Percentiles rank a stretch among this genome's conserved stretches.
Conservation (phyloP, 2,797 vertebrate species). For the Cirrhinus molitorella region DNA sequence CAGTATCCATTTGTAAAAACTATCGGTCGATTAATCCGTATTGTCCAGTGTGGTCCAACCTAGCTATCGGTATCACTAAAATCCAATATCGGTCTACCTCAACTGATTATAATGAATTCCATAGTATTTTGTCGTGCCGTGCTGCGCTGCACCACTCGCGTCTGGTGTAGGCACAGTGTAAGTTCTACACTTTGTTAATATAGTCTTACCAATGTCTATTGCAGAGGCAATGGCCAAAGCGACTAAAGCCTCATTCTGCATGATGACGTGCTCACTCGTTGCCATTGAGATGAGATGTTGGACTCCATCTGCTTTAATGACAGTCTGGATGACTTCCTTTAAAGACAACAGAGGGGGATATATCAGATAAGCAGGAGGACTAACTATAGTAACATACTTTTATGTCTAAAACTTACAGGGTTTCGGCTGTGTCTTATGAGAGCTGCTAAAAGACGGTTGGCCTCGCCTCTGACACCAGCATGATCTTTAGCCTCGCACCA, state of each 20-base stretch:
- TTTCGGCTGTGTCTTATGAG: constrained; percentile 87
- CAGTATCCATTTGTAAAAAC: no score
- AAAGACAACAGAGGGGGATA: constrained; percentile 47
- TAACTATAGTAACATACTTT: neutral
- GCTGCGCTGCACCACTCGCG: no score
- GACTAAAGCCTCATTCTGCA: constrained; percentile 90
- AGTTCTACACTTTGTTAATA: no score
- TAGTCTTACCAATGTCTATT: constrained; percentile 82
- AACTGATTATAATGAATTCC: no score
- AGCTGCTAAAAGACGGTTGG: constrained; percentile 86
- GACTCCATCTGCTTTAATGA: constrained; percentile 83
- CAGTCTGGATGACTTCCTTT: constrained; percentile 87
- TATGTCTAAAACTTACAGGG: constrained; percentile 70
- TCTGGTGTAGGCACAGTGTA: no score
- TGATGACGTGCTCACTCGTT: constrained; percentile 85
- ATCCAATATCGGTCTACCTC: no score
- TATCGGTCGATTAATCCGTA: no score
- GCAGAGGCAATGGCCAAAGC: constrained; percentile 87
- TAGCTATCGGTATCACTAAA: no score
- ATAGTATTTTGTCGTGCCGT: no score
- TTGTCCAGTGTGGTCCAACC: no score
- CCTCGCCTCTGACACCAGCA: constrained; percentile 81
- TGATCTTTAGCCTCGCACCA: constrained; percentile 86
- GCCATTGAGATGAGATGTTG: constrained; percentile 89
- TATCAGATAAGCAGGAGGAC: neutral